These are phyloP conservation scores for Trichonephila clavata DNA, from an alignment of 1,140 invertebrate species.

Conservation along the genomic window DNA sequence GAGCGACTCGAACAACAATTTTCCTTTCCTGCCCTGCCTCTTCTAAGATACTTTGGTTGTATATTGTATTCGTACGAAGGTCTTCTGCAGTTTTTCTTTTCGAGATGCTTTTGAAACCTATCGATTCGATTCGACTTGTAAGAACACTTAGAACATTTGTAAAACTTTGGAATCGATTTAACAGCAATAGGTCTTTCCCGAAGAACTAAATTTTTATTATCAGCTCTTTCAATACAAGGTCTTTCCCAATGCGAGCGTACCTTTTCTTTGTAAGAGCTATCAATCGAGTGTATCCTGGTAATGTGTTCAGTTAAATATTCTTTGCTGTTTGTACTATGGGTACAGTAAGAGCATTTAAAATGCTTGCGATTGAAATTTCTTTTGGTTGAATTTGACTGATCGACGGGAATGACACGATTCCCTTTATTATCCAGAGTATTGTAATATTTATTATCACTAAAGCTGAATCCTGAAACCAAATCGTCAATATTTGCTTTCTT, in stretches of 20 bases:
- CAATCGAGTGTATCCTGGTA: background rate
- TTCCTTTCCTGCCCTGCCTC: background rate
- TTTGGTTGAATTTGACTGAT: background rate
- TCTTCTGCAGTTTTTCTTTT: background rate
- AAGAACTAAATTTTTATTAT: background rate
- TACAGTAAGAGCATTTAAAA: conserved; percentile 7
- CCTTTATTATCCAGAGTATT: background rate
- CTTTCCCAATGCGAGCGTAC: too few relatives aligned
- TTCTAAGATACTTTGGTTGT: too few relatives aligned
- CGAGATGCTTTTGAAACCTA: background rate
- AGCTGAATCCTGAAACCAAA: background rate
- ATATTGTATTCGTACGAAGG: background rate
- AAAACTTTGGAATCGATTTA: background rate
- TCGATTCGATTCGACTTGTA: background rate
- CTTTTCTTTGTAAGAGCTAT: background rate
- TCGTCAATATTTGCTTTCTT: background rate
- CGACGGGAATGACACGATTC: background rate
- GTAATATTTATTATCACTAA: background rate
- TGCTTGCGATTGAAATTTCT: background rate
- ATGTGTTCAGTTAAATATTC: background rate
- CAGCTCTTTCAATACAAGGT: background rate
- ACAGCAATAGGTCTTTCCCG: background rate
- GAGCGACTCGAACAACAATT: background rate
- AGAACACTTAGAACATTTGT: background rate
- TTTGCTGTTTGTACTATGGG: background rate